Percentiles rank a stretch among this genome's conserved stretches.
These are phyloP conservation scores for Heteractis magnifica DNA, from an alignment of 92 coral and sea anemone species.

Conservation along the genomic window DNA sequence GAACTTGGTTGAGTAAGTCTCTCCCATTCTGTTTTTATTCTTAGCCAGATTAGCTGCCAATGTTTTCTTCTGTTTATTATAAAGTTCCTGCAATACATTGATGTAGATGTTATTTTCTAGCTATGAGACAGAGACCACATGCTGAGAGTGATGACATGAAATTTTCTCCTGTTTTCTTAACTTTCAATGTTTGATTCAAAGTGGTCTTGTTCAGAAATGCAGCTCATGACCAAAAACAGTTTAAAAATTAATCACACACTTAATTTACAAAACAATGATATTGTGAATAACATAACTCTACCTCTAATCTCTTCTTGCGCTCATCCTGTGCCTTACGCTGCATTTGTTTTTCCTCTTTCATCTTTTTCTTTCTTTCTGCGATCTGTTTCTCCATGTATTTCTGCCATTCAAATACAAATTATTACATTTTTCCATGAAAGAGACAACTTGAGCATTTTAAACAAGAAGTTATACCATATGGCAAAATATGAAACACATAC, in stretches of 20 bases:
- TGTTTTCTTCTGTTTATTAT: slow-evolving; percentile 81
- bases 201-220: no score
- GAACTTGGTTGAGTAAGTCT: slow-evolving; percentile 69
- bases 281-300: not conserved
- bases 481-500: slow-evolving; percentile 34
- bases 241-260: no score
- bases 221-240: no score
- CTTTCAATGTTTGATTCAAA: no score
- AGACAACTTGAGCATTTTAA: not conserved
- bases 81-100: slow-evolving; percentile 57
- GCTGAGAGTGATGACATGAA: not conserved
- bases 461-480: not conserved
- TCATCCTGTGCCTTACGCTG: slow-evolving; percentile 81
- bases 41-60: slow-evolving; percentile 64
- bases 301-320: slow-evolving; percentile 81
- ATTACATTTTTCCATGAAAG: not conserved
- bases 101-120: not conserved
- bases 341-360: slow-evolving; percentile 74
- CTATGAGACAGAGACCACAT: not conserved
- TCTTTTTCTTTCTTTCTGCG: slow-evolving; percentile 79
- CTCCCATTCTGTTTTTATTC: slow-evolving; percentile 68
- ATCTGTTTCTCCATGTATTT: slow-evolving; percentile 95
- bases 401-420: slow-evolving; percentile 23
- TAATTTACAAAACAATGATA: no score
- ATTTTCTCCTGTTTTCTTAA: no score